Percentiles rank a stretch among this genome's conserved stretches.
Evolutionary conservation across 2,888 invertebrate genomes (phyloP).

Genomic region (Willowsia nigromaculata): DNA sequence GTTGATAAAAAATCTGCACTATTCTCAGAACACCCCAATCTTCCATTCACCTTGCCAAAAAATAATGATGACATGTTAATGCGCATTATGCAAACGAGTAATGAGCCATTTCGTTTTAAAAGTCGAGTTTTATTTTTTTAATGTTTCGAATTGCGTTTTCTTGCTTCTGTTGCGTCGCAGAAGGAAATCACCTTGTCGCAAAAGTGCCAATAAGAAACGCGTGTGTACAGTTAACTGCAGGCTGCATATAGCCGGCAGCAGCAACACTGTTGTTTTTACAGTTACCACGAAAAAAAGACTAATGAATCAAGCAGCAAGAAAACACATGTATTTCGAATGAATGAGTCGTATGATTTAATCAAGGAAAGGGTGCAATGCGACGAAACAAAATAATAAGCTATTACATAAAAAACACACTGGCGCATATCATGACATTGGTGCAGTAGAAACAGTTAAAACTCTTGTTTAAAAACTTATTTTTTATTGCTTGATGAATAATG

Average conservation of each 20-base stretch:
- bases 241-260: neutral
- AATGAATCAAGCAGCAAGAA: neutral
- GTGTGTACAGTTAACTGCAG: constrained; percentile 11
- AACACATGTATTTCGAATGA: neutral
- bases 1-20: neutral
- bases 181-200: neutral
- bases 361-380: neutral
- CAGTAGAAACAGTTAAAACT: neutral
- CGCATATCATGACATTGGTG: neutral
- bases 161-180: constrained; percentile 2
- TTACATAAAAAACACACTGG: neutral
- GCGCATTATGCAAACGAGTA: neutral
- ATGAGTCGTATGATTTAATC: constrained; percentile 44
- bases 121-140: neutral
- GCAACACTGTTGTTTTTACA: neutral
- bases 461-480: neutral
- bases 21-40: constrained; percentile 29
- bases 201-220: neutral
- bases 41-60: neutral
- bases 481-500: constrained; percentile 7
- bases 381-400: constrained; percentile 4
- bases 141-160: neutral
- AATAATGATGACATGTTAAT: neutral
- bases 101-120: neutral
- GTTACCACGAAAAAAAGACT: neutral